phyloP scores from a whole-genome alignment of 2,113 vertebrate genomes.

The Uria aalge region DNA sequence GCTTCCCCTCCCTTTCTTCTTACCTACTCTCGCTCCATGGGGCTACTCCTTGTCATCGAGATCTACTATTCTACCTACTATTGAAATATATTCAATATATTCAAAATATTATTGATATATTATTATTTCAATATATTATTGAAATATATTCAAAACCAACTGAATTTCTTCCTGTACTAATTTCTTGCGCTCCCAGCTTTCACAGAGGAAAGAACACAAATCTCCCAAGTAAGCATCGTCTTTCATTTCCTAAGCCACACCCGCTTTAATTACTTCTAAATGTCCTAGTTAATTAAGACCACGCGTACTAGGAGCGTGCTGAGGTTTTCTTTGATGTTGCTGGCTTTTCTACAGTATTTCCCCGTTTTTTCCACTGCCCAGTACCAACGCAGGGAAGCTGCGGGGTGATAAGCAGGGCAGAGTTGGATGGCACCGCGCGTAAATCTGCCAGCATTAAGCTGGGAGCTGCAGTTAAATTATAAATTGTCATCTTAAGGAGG shows the following conservation, averaged over 20 bases:
- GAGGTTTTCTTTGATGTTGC: neutral
- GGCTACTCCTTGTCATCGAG: neutral
- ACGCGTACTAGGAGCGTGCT: accelerated
- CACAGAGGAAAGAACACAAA: neutral
- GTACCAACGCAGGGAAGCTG: neutral
- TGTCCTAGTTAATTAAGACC: neutral
- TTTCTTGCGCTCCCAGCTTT: neutral
- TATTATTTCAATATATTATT: too few species aligned
- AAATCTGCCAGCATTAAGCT: neutral
- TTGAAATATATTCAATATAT: too few species aligned
- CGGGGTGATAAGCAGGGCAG: neutral
- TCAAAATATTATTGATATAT: too few species aligned
- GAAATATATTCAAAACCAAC: neutral
- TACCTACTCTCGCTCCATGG: neutral
- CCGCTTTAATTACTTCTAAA: neutral
- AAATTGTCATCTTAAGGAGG: conserved; percentile 22
- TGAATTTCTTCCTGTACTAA: neutral
- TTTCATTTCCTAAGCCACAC: neutral
- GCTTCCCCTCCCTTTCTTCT: neutral
- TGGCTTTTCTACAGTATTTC: neutral
- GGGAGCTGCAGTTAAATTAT: conserved; percentile 5
- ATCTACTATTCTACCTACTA: neutral
- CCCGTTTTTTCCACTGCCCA: neutral
- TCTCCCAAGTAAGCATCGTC: neutral
- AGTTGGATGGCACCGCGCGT: neutral